Conservation (phyloP, 2,797 vertebrate genomes). For the Nyctalus aviator region DNA sequence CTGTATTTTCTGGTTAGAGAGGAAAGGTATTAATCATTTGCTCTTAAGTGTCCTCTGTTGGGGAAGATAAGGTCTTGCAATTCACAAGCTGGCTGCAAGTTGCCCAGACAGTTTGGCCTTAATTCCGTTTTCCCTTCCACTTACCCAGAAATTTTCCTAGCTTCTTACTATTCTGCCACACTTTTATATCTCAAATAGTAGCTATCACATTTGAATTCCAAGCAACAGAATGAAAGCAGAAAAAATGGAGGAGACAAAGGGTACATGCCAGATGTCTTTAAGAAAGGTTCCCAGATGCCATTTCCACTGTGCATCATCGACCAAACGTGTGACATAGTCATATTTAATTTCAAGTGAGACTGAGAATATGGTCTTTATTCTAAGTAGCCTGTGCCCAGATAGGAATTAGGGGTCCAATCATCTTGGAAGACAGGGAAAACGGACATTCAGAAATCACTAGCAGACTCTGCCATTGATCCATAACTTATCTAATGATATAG, state of each 20-base stretch:
- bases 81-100: background rate
- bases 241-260: background rate
- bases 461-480: background rate
- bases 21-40: background rate
- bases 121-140: background rate
- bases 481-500: conserved; percentile 40
- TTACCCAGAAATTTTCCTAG: background rate
- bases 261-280: background rate
- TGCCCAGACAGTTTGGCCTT: background rate
- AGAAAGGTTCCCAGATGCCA: conserved; percentile 24
- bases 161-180: background rate
- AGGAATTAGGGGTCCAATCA: background rate
- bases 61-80: background rate
- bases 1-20: background rate
- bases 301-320: background rate
- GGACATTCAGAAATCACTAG: conserved; percentile 21
- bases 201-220: background rate
- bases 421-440: background rate
- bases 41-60: background rate
- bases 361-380: conserved; percentile 37
- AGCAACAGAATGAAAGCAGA: background rate
- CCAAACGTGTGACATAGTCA: background rate
- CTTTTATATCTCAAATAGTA: background rate
- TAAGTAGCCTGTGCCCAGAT: background rate
- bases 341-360: conserved; percentile 28